Evolutionary conservation across 2,113 vertebrate species (phyloP).

Genomic region (Leiothrix lutea): DNA sequence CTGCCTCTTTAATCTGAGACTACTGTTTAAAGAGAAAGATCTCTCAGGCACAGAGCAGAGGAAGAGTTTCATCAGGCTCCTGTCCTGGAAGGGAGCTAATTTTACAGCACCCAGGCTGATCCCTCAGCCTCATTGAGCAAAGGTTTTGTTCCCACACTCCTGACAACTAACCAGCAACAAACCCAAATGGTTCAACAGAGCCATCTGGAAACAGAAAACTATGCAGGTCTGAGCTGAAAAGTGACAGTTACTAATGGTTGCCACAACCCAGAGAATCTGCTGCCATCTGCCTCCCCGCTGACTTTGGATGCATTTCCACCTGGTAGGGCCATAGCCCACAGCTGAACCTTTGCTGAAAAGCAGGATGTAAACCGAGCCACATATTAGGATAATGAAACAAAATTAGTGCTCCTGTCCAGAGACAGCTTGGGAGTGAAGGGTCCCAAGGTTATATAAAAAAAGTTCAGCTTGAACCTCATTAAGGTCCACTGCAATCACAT

Average conservation of each 20-base stretch:
- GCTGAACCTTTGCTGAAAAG: not conserved
- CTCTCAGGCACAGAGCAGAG: not conserved
- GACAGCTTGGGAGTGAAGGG: not conserved
- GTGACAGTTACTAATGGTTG: not conserved
- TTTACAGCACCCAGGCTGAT: not conserved
- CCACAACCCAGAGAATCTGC: not conserved
- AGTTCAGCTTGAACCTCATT: not conserved
- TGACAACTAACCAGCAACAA: not conserved
- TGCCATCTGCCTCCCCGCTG: not conserved
- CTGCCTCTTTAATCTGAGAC: not conserved
- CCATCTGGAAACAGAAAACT: not conserved
- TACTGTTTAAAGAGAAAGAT: not conserved
- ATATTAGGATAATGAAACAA: not conserved
- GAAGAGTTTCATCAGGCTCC: not conserved
- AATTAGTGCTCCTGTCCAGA: not conserved
- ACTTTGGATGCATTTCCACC: not conserved
- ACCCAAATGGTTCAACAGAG: not conserved
- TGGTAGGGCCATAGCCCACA: not conserved
- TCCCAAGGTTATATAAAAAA: not conserved
- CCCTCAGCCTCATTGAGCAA: fast-evolving
- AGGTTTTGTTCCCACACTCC: not conserved
- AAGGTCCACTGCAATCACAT: not conserved
- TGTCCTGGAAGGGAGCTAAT: not conserved
- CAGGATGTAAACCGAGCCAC: not conserved
- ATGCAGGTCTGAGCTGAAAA: not conserved